A percentile compares a stretch with the other conserved stretches of the same genome.
Evolutionary conservation across 2,113 vertebrate genomes (phyloP).

Genomic region (Hylia prasina): DNA sequence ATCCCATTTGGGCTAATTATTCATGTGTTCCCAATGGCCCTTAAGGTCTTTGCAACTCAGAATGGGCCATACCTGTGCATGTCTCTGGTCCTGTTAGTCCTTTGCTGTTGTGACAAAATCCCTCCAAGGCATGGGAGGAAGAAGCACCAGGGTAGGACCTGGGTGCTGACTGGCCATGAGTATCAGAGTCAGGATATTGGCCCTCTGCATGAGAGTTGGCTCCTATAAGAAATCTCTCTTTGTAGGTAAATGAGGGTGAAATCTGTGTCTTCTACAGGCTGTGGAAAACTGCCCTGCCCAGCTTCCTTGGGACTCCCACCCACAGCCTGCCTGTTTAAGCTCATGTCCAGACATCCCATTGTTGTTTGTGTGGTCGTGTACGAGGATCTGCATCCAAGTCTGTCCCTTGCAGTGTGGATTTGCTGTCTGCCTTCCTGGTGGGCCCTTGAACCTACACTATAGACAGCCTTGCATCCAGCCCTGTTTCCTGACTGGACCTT

Average conservation of each 20-base stretch:
- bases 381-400: neutral
- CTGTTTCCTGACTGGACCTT: neutral
- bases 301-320: neutral
- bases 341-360: neutral
- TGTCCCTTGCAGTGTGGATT: neutral
- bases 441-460: neutral
- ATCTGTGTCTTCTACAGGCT: neutral
- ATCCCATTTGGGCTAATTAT: neutral
- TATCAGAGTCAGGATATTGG: neutral
- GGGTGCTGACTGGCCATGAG: neutral
- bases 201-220: neutral
- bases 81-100: neutral
- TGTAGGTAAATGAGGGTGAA: neutral
- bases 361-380: fast-evolving
- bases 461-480: neutral
- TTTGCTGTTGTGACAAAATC: neutral
- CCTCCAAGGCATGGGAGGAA: neutral
- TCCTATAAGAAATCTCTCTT: neutral
- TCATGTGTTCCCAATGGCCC: neutral
- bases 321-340: neutral
- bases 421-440: neutral
- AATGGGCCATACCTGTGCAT: neutral
- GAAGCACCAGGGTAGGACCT: neutral
- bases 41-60: neutral
- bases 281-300: neutral